Evolutionary conservation across 1,140 invertebrate species (phyloP).

Genomic region (Pemphigus obesinymphae): DNA sequence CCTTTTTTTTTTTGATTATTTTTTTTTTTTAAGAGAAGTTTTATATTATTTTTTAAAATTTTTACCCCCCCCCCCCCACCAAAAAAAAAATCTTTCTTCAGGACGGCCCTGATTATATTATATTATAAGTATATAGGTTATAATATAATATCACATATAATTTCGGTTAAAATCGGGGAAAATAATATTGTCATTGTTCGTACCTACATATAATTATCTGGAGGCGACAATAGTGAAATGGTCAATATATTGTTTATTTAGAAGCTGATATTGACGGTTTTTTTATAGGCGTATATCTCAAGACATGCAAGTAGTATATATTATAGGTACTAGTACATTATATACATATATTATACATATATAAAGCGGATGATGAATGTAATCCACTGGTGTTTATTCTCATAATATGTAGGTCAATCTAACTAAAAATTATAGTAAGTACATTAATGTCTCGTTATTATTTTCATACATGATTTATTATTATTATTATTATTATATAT

Average conservation of each 20-base stretch:
- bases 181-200: constrained; percentile 7
- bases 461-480: no score
- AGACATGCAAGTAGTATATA: not conserved
- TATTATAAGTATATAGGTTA: no score
- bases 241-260: not conserved
- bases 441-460: not conserved
- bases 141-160: no score
- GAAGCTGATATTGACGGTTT: not conserved
- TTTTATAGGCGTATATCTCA: no score
- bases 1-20: no score
- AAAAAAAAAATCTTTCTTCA: no score
- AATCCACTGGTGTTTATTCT: not conserved
- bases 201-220: not conserved
- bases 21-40: no score
- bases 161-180: not conserved
- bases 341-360: no score
- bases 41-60: no score
- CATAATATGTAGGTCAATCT: not conserved
- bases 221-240: not conserved
- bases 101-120: no score
- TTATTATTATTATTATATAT: not conserved
- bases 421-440: not conserved
- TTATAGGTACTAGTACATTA: not conserved
- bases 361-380: not conserved
- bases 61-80: no score